Evolutionary conservation across 2,797 vertebrate species (phyloP).

Genomic region (Anguilla megastoma): DNA sequence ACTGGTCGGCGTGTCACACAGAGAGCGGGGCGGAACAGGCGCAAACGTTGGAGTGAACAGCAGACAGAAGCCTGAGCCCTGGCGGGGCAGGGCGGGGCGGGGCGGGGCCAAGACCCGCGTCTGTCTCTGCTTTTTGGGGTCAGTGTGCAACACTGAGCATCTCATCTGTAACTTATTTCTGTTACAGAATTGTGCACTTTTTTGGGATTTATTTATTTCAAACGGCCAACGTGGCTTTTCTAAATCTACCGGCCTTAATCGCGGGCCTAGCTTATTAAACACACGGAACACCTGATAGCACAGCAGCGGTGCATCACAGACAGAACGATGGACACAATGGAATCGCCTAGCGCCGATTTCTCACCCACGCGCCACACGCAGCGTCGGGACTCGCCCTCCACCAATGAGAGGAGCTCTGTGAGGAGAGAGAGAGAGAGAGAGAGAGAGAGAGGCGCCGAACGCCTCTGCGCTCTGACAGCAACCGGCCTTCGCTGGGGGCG

Average conservation of each 20-base stretch:
- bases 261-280: neutral
- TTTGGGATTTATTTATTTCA: neutral
- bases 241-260: neutral
- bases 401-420: neutral
- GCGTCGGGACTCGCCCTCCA: neutral
- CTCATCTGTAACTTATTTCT: too few relatives aligned
- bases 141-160: too few relatives aligned
- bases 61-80: too few relatives aligned
- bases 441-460: neutral
- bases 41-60: too few relatives aligned
- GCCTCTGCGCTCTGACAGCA: neutral
- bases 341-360: neutral
- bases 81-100: too few relatives aligned
- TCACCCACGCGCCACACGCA: neutral
- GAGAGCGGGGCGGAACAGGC: too few relatives aligned
- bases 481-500: neutral
- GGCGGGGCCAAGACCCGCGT: too few relatives aligned
- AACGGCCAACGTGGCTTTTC: neutral
- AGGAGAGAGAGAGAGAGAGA: neutral
- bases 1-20: too few relatives aligned
- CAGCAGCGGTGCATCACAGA: neutral
- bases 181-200: too few relatives aligned
- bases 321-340: neutral
- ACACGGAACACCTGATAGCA: neutral
- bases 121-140: too few relatives aligned